Evolutionary conservation across 1,140 invertebrate species (phyloP).

Genomic region (Zaprionus inermis): DNA sequence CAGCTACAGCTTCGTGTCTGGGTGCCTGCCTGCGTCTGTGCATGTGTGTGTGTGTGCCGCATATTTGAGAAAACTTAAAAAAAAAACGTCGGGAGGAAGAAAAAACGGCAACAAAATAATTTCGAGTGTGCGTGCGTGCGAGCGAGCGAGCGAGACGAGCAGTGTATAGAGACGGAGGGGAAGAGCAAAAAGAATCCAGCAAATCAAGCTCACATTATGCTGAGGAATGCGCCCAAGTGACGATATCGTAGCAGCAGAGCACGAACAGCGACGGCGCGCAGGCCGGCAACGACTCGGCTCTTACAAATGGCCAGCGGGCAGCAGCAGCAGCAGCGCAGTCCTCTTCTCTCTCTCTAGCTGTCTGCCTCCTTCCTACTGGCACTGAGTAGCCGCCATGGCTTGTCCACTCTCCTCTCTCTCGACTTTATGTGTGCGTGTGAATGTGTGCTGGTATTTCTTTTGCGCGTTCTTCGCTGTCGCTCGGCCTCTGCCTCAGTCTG

Average conservation of each 20-base stretch:
- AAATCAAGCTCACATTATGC: constrained; percentile 83
- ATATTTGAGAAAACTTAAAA: constrained; percentile 59
- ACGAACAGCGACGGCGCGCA: constrained; percentile 31
- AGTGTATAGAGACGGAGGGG: background rate
- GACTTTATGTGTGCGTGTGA: constrained; percentile 1
- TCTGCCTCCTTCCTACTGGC: background rate
- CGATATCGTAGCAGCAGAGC: constrained; percentile 80
- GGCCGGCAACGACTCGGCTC: constrained; percentile 26
- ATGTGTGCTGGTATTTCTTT: constrained; percentile 48
- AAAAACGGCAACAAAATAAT: constrained; percentile 73
- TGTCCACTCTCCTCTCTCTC: constrained; percentile 13
- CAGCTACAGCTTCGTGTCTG: constrained; percentile 42
- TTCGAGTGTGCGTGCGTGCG: constrained; percentile 55
- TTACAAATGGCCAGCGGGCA: constrained; percentile 67
- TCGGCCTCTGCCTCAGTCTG: constrained; percentile 33
- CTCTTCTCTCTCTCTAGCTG: background rate
- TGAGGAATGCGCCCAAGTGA: constrained; percentile 83
- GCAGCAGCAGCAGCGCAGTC: constrained; percentile 19
- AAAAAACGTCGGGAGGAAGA: constrained; percentile 47
- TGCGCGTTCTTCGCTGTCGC: constrained; percentile 42
- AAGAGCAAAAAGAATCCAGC: constrained; percentile 75
- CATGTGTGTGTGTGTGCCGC: constrained; percentile 60
- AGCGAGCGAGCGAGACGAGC: constrained; percentile 35
- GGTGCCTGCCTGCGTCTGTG: constrained; percentile 14
- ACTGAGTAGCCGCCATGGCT: constrained; percentile 22